Evolutionary conservation across 2,113 vertebrate genomes (phyloP).

Genomic region (Ranitomeya variabilis): DNA sequence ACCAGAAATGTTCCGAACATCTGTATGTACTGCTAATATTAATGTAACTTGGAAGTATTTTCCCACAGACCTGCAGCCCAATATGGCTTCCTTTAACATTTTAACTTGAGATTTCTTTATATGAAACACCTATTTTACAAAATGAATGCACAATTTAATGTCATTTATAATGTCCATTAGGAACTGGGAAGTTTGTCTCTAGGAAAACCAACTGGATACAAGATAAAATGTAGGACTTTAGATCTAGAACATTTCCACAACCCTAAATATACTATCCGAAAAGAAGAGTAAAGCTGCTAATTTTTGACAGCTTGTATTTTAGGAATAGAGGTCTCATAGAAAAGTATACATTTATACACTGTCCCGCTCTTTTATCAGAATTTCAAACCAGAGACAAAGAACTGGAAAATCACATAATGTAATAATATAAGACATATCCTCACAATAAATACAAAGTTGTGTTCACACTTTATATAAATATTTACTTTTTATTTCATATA

Average conservation of each 20-base stretch:
- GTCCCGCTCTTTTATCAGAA: background rate
- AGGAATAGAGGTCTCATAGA: background rate
- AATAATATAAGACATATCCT: too few relatives aligned
- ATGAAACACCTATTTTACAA: background rate
- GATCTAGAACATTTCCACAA: background rate
- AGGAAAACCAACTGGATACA: background rate
- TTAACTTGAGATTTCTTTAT: background rate
- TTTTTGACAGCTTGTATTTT: background rate
- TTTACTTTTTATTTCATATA: too few relatives aligned
- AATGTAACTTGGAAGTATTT: background rate
- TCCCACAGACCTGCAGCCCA: conserved; percentile 23
- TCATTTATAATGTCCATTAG: background rate
- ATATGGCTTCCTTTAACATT: background rate
- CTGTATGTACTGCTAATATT: background rate
- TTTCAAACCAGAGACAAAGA: too few relatives aligned
- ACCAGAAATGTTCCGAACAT: conserved; percentile 10
- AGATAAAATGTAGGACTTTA: background rate
- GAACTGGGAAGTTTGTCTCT: background rate
- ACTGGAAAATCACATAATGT: too few relatives aligned
- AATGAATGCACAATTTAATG: background rate
- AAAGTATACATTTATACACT: background rate
- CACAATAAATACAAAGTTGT: too few relatives aligned
- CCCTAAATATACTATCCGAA: background rate
- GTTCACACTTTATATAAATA: too few relatives aligned
- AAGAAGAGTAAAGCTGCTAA: background rate